Evolutionary conservation across 2,797 vertebrate species (phyloP), one percentile per base, ranked within the genome.

Genomic region (Mormyrus hasselquistii): DNA sequence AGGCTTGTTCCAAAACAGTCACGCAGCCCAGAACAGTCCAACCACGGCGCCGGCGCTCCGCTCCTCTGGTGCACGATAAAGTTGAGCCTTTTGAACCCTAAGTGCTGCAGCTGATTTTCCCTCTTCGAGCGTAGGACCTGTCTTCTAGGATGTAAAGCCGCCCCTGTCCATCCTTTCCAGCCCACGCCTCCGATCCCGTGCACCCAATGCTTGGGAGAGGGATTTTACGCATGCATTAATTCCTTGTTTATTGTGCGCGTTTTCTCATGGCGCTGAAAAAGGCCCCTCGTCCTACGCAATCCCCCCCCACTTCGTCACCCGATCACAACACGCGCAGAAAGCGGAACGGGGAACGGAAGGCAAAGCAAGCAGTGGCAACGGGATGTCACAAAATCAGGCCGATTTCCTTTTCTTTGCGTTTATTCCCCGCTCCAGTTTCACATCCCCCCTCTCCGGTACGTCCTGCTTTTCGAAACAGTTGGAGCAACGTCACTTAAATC

Each of bases 211-310:
- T 84, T 12, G 22, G 22, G 4, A 84, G 44, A 52, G 4, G 86
- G 90, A 90, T 89, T 87, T 52, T 1, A 7, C 41, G 87, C 92
- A 90, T 73, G 88, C 89, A 89, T 92, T 90, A 91, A 87, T 90
- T 73, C 90, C 93, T 29, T 87, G 91, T 95, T 96, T 96, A 95
- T 96, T 96, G 95, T 96, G 94, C 93, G 90, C 92, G 92, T 92
- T 91, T 94, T 94, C 94, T 95, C 96, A 91, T 93, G 79, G 84
- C 88, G 41, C 82, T 44, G 49, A 47, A 34, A 34, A 79, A 25
- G 22, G 49, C 82, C 44, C 38, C 16, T n/a, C 82, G 82, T 84
- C 47, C 82, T 53, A 57, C 25, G 85, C 29, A 57, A 34, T 38
- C 53, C 6, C 85, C 44, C 82, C 25, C 53, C 85, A 19, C 16